phyloP scores from a whole-genome alignment of 2,888 invertebrate genomes.

The Gymnoscelis rufifasciata region DNA sequence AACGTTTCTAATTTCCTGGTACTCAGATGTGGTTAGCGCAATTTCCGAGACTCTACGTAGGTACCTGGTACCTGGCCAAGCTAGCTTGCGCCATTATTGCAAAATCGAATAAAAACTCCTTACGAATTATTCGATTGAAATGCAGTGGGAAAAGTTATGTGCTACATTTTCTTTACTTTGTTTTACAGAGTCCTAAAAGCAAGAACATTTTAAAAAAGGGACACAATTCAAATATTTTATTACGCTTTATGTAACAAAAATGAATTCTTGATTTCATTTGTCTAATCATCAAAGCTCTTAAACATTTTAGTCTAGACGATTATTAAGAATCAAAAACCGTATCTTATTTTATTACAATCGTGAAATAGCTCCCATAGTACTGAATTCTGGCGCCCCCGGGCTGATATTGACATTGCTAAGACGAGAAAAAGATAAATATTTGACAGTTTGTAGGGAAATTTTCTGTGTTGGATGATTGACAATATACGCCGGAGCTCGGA shows the following conservation, averaged over 20 bases:
- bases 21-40: constrained; percentile 75
- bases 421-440: constrained; percentile 57
- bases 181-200: background rate
- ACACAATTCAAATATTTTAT: background rate
- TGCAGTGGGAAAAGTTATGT: constrained; percentile 14
- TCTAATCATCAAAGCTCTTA: constrained; percentile 13
- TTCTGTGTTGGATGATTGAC: constrained; percentile 51
- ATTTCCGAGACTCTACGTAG: constrained; percentile 70
- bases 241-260: background rate
- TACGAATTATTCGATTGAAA: constrained; percentile 59
- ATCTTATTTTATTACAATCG: constrained; percentile 51
- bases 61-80: constrained; percentile 54
- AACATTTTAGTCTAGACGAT: constrained; percentile 7
- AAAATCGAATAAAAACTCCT: constrained; percentile 67
- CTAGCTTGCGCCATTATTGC: constrained; percentile 59
- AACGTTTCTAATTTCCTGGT: constrained; percentile 79
- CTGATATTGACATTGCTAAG: constrained; percentile 56
- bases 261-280: background rate
- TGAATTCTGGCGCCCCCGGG: constrained; percentile 48
- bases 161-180: constrained; percentile 5
- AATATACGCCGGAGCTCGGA: constrained; percentile 46
- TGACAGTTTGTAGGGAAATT: constrained; percentile 56
- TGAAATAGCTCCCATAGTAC: constrained; percentile 54
- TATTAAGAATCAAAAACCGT: constrained; percentile 23
- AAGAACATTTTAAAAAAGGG: background rate